Evolutionary conservation across 2,888 invertebrate genomes (phyloP), one percentile per base, ranked within the genome.

Genomic region (Nephrocerus scutellatus): DNA sequence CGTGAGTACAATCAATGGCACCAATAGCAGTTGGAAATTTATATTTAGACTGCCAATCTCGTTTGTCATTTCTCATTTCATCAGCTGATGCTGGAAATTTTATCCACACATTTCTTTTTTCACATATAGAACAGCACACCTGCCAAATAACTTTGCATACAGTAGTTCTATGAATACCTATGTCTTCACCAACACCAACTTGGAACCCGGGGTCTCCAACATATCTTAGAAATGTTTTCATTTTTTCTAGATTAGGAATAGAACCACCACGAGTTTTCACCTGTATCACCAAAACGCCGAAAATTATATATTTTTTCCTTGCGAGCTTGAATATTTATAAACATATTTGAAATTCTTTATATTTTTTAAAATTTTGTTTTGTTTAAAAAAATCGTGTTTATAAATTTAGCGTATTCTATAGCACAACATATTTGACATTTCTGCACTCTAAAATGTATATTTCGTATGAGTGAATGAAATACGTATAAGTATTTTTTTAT

Each of bases 151-250:
- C 16, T 15, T 22, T 20, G 7, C 26, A 35, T 13, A 28, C 13
- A 3, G 21, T 13, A 8, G 25, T 5, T 13, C 21, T 21, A 6
- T 28, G 7, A 2, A 25, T 12, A 5, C n/a, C 18, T 7, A 10
- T n/a, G n/a, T n/a, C 18, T 19, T 26, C 7, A 5, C n/a, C 26
- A 6, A 3, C 12, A 7, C 15, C 7, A 7, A 14, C n/a, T n/a
- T n/a, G n/a, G n/a, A n/a, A n/a, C n/a, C n/a, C n/a, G n/a, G n/a
- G n/a, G n/a, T n/a, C n/a, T 6, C 25, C 31, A 5, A 37, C 20
- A 15, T 19, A 37, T 25, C 24, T 23, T 4, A 37, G 10, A 14
- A 22, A 37, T 10, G 20, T 6, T 20, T 37, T 19, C 25, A 37
- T 37, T 31, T 37, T 37, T 4, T 36, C 19, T 7, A 28, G 12